Evolutionary conservation across 1,140 invertebrate genomes (phyloP).

Genomic region (Lepidurus arcticus): DNA sequence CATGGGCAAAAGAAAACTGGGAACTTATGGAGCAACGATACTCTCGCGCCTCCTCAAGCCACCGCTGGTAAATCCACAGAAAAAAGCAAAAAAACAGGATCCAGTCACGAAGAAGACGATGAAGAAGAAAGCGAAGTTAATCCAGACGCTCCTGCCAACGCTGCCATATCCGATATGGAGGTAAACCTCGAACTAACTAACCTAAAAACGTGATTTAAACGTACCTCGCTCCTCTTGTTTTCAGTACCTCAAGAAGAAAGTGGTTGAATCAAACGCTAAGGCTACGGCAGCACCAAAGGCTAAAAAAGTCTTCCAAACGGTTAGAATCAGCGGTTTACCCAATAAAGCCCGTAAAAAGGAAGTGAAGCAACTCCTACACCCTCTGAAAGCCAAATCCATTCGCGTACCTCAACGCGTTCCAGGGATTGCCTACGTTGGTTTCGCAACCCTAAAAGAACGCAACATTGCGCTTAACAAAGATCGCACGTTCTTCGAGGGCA

Average conservation of each 20-base stretch:
- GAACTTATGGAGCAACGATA: conserved; percentile 63
- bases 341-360: conserved; percentile 69
- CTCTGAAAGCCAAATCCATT: conserved; percentile 68
- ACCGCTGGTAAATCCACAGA: conserved; percentile 36
- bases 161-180: conserved; percentile 66
- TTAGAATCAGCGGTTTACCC: conserved; percentile 58
- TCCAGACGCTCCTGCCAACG: conserved; percentile 53
- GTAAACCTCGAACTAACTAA: conserved; percentile 45
- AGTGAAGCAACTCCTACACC: conserved; percentile 76
- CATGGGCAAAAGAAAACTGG: conserved; percentile 58
- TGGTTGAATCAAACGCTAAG: conserved; percentile 51
- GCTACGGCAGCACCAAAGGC: conserved; percentile 40
- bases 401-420: conserved; percentile 67
- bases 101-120: conserved; percentile 6
- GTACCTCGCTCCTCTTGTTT: conserved; percentile 25
- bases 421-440: conserved; percentile 86
- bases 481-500: conserved; percentile 67
- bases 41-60: conserved; percentile 38
- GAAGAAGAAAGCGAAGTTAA: conserved; percentile 34
- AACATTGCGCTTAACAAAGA: conserved; percentile 77
- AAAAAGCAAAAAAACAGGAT: conserved; percentile 34
- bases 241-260: conserved; percentile 41
- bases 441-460: conserved; percentile 72
- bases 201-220: conserved; percentile 23
- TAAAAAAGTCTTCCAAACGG: conserved; percentile 43